Conservation (phyloP, 2,888 invertebrate genomes). For the Crocallis elinguaria region DNA sequence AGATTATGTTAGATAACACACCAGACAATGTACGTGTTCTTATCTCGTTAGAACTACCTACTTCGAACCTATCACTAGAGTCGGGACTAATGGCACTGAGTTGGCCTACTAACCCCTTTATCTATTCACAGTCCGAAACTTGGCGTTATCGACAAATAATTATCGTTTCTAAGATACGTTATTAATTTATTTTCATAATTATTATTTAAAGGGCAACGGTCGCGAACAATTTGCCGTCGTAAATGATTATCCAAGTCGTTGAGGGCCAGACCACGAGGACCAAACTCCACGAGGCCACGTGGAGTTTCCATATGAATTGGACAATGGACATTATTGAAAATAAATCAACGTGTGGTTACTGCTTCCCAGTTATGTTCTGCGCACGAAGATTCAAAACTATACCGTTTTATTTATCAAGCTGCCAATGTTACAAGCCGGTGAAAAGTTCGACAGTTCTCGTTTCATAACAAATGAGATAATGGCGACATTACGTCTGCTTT, state of each 20-base stretch:
- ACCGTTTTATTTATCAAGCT: not conserved
- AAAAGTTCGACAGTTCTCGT: slow-evolving; percentile 12
- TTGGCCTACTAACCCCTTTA: slow-evolving; percentile 69
- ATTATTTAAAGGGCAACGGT: slow-evolving; percentile 20
- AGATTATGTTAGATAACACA: slow-evolving; percentile 52
- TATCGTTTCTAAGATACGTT: slow-evolving; percentile 23
- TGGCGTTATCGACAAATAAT: slow-evolving; percentile 28
- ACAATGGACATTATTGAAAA: too few species aligned
- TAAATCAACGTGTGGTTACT: too few species aligned
- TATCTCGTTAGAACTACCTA: slow-evolving; percentile 50
- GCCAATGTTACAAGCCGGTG: slow-evolving; percentile 9
- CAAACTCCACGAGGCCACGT: not conserved
- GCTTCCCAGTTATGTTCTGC: too few species aligned
- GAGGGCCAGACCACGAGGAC: not conserved
- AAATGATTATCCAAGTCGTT: not conserved
- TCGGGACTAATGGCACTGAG: slow-evolving; percentile 38
- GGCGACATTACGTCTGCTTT: slow-evolving; percentile 49
- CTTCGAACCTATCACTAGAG: slow-evolving; percentile 38
- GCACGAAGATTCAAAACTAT: not conserved
- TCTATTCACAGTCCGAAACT: slow-evolving; percentile 37
- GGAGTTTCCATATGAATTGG: slow-evolving; percentile 1
- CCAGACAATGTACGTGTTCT: slow-evolving; percentile 50
- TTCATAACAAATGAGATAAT: slow-evolving; percentile 27
- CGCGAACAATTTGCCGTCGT: slow-evolving; percentile 5
- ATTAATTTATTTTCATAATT: slow-evolving; percentile 21